These are phyloP conservation scores for Catocala fraxini DNA, from an alignment of 2,888 invertebrate genomes.

Conservation along the genomic window DNA sequence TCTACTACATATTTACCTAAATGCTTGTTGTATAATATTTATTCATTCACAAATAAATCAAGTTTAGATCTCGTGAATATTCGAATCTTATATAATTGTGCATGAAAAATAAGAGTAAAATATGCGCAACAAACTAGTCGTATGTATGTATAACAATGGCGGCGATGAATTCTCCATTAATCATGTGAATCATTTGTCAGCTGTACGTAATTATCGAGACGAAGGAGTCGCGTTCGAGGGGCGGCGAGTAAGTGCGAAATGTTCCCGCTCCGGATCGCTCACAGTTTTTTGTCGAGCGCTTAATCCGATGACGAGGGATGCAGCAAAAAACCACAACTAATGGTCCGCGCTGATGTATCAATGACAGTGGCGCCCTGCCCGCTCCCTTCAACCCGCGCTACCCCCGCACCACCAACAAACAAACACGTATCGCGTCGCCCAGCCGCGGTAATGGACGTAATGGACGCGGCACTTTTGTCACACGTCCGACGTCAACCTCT, in stretches of 20 bases:
- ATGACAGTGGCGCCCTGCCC: slow-evolving; percentile 43
- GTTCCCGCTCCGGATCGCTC: slow-evolving; percentile 50
- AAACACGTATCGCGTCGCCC: slow-evolving; percentile 31
- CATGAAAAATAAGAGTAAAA: background rate
- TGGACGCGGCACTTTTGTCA: slow-evolving; percentile 24
- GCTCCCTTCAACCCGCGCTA: slow-evolving; percentile 8
- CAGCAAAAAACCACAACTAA: slow-evolving; percentile 51
- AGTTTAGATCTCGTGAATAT: background rate
- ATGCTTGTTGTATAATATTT: slow-evolving; percentile 1
- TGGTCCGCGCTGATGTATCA: slow-evolving; percentile 58
- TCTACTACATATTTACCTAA: slow-evolving; percentile 8
- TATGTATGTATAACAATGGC: too few relatives aligned
- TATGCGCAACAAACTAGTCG: background rate
- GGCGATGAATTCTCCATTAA: slow-evolving; percentile 17
- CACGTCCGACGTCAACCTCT: background rate
- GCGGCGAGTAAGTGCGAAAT: slow-evolving; percentile 63
- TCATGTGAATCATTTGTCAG: slow-evolving; percentile 21
- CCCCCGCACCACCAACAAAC: slow-evolving; percentile 34
- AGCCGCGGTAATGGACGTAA: slow-evolving; percentile 21
- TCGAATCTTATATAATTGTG: background rate
- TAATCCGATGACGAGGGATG: slow-evolving; percentile 56
- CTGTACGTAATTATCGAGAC: slow-evolving; percentile 45
- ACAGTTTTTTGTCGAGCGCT: slow-evolving; percentile 58
- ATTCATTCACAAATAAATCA: background rate
- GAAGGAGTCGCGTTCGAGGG: slow-evolving; percentile 33